These are phyloP conservation scores for Calvadosia cruxmelitensis DNA, from an alignment of 30 jellyfish, hydroid and myxozoan genomes.

Conservation along the genomic window DNA sequence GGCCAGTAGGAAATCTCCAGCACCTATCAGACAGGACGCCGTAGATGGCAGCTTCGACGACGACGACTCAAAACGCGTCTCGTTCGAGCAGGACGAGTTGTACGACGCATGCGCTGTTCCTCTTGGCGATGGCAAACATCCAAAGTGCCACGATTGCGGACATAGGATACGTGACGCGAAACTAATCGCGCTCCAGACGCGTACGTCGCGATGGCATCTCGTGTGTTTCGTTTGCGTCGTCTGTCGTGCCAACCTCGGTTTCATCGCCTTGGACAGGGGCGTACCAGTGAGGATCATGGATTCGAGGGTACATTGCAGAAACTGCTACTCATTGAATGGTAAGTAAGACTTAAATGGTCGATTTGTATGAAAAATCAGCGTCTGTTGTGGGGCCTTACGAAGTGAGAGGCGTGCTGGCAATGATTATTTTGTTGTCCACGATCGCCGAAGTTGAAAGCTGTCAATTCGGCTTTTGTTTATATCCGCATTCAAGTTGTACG, in stretches of 20 bases:
- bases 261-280: not conserved
- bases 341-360: slow-evolving; percentile 1
- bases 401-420: too few relatives aligned
- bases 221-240: not conserved
- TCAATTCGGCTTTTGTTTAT: too few relatives aligned
- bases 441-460: too few relatives aligned
- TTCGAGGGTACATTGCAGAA: slow-evolving; percentile 29
- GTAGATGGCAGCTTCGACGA: not conserved
- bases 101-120: not conserved
- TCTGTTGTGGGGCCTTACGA: too few relatives aligned
- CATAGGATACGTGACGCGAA: not conserved
- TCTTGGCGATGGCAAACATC: not conserved
- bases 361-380: too few relatives aligned
- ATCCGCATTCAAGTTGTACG: too few relatives aligned
- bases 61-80: not conserved
- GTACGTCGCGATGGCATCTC: not conserved
- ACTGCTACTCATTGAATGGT: slow-evolving; percentile 48
- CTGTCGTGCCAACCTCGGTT: not conserved
- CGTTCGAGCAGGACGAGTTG: not conserved
- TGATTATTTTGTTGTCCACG: too few relatives aligned
- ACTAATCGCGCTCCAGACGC: not conserved
- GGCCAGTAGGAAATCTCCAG: not conserved
- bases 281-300: slow-evolving; percentile 26
- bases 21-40: too few relatives aligned
- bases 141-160: not conserved